Base-by-base conservation (phyloP, 2,888 invertebrate genomes). In the Dorcus parallelipipedus region DNA sequence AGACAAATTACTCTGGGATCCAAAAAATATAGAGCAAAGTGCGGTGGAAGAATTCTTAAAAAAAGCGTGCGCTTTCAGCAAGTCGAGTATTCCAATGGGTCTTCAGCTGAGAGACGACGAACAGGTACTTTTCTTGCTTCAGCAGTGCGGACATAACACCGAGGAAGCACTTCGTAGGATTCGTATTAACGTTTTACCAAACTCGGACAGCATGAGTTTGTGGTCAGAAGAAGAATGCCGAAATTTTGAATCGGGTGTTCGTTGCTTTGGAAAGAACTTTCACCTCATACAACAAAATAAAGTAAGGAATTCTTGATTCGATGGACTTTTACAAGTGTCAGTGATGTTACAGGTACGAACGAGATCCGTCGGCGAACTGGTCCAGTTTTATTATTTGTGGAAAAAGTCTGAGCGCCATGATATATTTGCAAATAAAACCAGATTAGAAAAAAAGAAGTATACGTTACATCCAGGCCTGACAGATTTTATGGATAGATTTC, bases 401-500 rank as follows among this genome's bases (percentile, higher is more conserved):
- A 99, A 99, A 80, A 98, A 98, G 79, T 97, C 97, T 26, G 97
- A 97, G 74, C 84, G 98, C 14, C 96, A 97, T 78, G 98, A 98
- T 79, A 89, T 89, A 70, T 89, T 89, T 75, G 95, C 95, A 0
- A 91, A 93, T 74, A 93, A 93, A 78, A 89, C 91, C 8, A 83
- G 94, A 51, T 78, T 95, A 67, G 95, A 95, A 73, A 96, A 96
- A 80, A 93, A 94, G 76, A 95, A 95, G 75, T 95, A 95, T 75
- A 89, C 90, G 4, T 78, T 95, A 49, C 94, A 95, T 80, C 95
- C 95, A 4, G 95, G 94, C 52, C 89, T 94, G 67, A 95, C 95
- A 58, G 95, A 95, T 79, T 94, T 93, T 74, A 94, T 95, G 94
- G 95, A 95, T 73, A 84, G 93, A 68, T 95, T 95, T 78, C 81